Base-by-base conservation (phyloP, 2,113 vertebrate genomes). In the Verasper variegatus region DNA sequence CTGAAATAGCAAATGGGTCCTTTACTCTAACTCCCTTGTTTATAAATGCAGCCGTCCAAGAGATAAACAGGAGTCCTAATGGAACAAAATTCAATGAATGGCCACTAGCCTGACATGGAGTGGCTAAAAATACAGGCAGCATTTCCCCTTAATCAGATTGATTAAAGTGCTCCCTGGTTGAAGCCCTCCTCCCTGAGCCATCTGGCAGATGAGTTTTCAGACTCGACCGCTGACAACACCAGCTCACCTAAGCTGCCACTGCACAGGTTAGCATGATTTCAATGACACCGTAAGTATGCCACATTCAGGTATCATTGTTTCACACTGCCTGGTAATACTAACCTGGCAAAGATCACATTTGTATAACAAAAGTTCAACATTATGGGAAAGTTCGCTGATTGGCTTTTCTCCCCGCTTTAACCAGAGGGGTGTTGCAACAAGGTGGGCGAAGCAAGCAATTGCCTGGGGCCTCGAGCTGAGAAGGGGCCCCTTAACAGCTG, bases 71-170 rank as follows among this genome's bases (percentile, higher is more conserved):
- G 62, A 72, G 68, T 82, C 69, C 74, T 92, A 92, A 92, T 92
- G 81, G 90, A 84, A 83, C 82, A 76, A 86, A 92, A 93, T 89
- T 88, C 90, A 91, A 92, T 90, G 89, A 91, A 90, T 91, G 90
- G 77, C 80, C 68, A 85, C 84, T 82, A 86, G 81, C 54, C 88
- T 86, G 86, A 83, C 78, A 31, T 31, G 31, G 31, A 68, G 91
- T 61, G 71, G 90, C 92, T 92, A 93, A 92, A 92, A 93, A 93
- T 93, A 93, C 88, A 91, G 81, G 64, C 88, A 85, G 89, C 90
- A 93, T 93, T 92, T 91, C 89, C 88, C 90, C 86, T 76, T 91
- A 92, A 93, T 93, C 89, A 91, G 90, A 93, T 92, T 93, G 91
- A 92, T 93, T 90, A 92, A 92, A 92, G 86, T 92, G 75, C 80